Evolutionary conservation across 2,797 vertebrate species (phyloP).

Genomic region (Paramormyrops hopkinsi): DNA sequence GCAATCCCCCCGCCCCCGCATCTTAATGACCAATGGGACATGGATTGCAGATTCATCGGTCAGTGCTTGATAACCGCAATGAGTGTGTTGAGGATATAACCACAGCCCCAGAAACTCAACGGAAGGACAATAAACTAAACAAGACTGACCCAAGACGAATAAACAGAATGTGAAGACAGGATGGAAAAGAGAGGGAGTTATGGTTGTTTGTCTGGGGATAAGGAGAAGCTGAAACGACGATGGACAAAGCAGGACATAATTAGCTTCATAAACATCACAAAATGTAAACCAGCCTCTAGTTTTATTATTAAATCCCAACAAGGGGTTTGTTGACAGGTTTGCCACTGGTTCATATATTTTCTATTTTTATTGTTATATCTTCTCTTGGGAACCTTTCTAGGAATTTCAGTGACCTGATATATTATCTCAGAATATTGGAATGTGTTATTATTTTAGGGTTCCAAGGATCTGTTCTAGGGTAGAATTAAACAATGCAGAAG

Average conservation of each 20-base stretch:
- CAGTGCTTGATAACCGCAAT: neutral
- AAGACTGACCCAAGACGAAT: neutral
- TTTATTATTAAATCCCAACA: neutral
- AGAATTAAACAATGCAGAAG: neutral
- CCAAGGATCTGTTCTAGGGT: neutral
- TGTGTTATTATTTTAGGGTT: neutral
- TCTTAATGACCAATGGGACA: neutral
- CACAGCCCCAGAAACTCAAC: neutral
- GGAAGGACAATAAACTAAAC: neutral
- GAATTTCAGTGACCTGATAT: neutral
- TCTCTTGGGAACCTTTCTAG: neutral
- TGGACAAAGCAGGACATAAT: neutral
- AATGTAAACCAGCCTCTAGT: neutral
- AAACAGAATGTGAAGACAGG: neutral
- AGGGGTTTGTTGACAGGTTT: neutral
- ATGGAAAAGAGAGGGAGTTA: neutral
- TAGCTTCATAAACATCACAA: neutral
- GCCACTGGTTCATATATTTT: neutral
- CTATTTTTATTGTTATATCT: neutral
- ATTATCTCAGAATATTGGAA: neutral
- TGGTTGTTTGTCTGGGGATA: neutral
- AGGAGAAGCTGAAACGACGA: neutral
- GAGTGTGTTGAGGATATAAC: neutral
- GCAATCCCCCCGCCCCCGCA: neutral
- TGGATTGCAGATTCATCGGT: neutral